phyloP scores from a whole-genome alignment of 1,140 invertebrate species.

The Drosophila ficusphila region DNA sequence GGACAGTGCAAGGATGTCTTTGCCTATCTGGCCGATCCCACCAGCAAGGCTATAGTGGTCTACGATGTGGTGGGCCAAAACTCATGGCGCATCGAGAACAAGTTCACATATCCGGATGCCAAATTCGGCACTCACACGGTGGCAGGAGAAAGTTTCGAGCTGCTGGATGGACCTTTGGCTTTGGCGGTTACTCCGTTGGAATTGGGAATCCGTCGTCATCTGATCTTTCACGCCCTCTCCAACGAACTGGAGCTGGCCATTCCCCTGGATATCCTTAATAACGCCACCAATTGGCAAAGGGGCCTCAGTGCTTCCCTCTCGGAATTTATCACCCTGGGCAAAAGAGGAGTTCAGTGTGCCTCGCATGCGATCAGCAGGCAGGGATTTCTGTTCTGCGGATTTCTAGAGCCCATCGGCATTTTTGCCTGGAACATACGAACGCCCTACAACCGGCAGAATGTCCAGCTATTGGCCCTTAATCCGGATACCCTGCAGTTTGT shows the following conservation, averaged over 20 bases:
- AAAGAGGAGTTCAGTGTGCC: constrained; percentile 60
- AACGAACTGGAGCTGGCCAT: constrained; percentile 70
- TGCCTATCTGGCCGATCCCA: constrained; percentile 91
- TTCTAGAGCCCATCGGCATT: constrained; percentile 57
- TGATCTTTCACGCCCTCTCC: constrained; percentile 55
- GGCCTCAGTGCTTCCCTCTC: constrained; percentile 47
- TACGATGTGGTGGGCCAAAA: constrained; percentile 86
- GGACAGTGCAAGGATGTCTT: constrained; percentile 87
- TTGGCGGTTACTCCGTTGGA: constrained; percentile 45
- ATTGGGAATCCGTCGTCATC: constrained; percentile 34
- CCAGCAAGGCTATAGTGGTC: constrained; percentile 88
- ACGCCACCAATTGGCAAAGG: constrained; percentile 43
- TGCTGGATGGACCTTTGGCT: constrained; percentile 54
- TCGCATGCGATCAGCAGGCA: constrained; percentile 41
- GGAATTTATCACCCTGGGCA: constrained; percentile 50
- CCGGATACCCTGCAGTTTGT: constrained; percentile 86
- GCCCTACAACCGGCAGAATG: constrained; percentile 42
- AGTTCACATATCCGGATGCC: constrained; percentile 89
- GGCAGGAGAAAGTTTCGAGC: constrained; percentile 87
- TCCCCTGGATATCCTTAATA: constrained; percentile 56
- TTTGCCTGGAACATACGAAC: constrained; percentile 62
- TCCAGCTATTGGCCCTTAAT: constrained; percentile 70
- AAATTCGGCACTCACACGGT: constrained; percentile 88
- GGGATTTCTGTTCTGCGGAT: constrained; percentile 54
- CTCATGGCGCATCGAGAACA: constrained; percentile 89